Evolutionary conservation across 2,888 invertebrate species (phyloP).

Genomic region (Agrotis puta): DNA sequence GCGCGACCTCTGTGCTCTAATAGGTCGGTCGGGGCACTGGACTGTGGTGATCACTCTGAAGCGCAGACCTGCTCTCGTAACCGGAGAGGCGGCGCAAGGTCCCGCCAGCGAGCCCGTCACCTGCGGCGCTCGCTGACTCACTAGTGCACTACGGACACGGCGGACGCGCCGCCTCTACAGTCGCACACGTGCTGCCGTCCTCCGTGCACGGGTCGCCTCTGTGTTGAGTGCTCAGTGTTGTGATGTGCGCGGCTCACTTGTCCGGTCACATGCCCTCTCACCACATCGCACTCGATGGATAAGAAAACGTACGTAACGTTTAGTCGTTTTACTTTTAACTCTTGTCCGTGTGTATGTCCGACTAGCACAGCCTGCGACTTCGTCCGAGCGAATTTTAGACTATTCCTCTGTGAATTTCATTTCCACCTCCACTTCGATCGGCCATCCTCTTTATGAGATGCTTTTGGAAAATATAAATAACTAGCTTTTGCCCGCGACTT

Average conservation of each 20-base stretch:
- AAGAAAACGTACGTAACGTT: constrained; percentile 37
- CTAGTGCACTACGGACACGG: not conserved
- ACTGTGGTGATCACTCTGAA: not conserved
- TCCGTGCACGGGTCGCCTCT: constrained; percentile 6
- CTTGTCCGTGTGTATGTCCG: not conserved
- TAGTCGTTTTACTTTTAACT: not conserved
- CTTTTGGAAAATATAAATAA: no score
- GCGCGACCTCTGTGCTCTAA: no score
- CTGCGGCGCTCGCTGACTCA: constrained; percentile 29
- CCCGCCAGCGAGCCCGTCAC: constrained; percentile 8
- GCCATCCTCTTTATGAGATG: no score
- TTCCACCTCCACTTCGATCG: no score
- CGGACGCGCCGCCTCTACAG: constrained; percentile 1
- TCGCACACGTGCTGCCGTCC: constrained; percentile 3
- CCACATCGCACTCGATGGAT: constrained; percentile 27
- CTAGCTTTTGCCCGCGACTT: no score
- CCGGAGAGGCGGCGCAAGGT: constrained; percentile 33
- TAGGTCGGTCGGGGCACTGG: not conserved
- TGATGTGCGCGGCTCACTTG: not conserved
- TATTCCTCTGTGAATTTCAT: no score
- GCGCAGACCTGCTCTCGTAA: not conserved
- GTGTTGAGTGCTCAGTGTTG: not conserved
- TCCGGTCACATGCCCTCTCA: constrained; percentile 10
- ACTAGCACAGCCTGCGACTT: no score
- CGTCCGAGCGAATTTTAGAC: no score